These are phyloP conservation scores for Embiotoca jacksoni DNA, from an alignment of 2,113 vertebrate species.

Conservation along the genomic window DNA sequence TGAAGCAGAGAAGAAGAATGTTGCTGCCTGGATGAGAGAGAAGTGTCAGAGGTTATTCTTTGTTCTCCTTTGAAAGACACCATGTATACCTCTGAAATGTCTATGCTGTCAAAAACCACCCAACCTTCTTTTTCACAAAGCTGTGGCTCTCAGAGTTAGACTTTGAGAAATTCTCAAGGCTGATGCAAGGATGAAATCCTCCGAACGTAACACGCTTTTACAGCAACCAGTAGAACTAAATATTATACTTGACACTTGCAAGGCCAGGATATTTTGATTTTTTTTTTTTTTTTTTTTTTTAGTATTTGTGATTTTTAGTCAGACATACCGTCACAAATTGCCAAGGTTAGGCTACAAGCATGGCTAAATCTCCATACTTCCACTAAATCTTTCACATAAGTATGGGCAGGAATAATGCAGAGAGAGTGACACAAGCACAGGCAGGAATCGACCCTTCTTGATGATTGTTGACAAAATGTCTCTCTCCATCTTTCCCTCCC, in stretches of 20 bases:
- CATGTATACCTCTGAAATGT: constrained; percentile 40
- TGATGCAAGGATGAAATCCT: constrained; percentile 37
- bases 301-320: background rate
- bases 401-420: constrained; percentile 10
- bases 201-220: background rate
- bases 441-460: background rate
- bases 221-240: background rate
- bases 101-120: constrained; percentile 24
- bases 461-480: constrained; percentile 23
- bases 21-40: constrained; percentile 45
- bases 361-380: background rate
- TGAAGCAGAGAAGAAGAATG: constrained; percentile 46
- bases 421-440: background rate
- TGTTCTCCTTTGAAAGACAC: constrained; percentile 66
- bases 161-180: constrained; percentile 34
- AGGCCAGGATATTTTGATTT: background rate
- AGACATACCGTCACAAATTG: background rate
- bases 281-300: background rate
- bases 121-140: constrained; percentile 26
- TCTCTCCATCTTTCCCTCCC: constrained; percentile 1
- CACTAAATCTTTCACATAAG: background rate
- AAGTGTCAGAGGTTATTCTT: constrained; percentile 65
- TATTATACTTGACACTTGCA: background rate
- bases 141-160: constrained; percentile 1
- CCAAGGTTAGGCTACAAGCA: constrained; percentile 8